Evolutionary conservation across 2,888 invertebrate species (phyloP), one percentile per base, ranked within the genome.

Genomic region (Scaptomyza tumidula): DNA sequence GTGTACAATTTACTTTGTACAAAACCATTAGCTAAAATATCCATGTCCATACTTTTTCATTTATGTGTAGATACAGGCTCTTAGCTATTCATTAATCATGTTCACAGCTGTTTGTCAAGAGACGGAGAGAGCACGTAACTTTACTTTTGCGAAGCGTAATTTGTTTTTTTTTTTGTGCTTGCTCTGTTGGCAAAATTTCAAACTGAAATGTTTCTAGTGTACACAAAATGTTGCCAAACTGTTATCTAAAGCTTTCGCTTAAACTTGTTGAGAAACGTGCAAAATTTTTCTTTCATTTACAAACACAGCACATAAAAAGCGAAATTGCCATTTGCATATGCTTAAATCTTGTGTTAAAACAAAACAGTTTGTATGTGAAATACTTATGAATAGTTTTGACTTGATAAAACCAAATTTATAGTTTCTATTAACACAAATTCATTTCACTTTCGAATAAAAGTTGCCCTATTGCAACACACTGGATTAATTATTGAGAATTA

Each of bases 91-190:
- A 62, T 58, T 53, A 55, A 58, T 75, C 46, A 57, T 63, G 44
- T 35, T 49, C 27, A 49, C 75, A 75, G 77, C 67, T 77, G 75
- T 63, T 77, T 53, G 19, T 14, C 14, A 48, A 27, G 37, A 48
- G 27, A 49, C 45, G 48, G 41, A 48, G 14, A 24, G 10, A 33
- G 33, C 33, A 9, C 37, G 7, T 6, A 37, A 37, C n/a, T n/a
- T n/a, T 7, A n/a, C 37, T n/a, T 37, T 2, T n/a, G 35, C 2
- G 41, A 46, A 46, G 35, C 39, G 24, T 6, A 50, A 50, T 19
- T 19, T 14, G 10, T 10, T 5, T 6, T 24, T 24, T 24, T 24
- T 24, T n/a, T n/a, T 24, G 2, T 16, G 16, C 33, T 16, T 33
- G 48, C 27, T 56, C 16, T 19, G 31, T 27, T 59, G 16, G 52